Evolutionary conservation across 1,140 invertebrate genomes (phyloP).

Genomic region (Pseudomyrmex concolor): DNA sequence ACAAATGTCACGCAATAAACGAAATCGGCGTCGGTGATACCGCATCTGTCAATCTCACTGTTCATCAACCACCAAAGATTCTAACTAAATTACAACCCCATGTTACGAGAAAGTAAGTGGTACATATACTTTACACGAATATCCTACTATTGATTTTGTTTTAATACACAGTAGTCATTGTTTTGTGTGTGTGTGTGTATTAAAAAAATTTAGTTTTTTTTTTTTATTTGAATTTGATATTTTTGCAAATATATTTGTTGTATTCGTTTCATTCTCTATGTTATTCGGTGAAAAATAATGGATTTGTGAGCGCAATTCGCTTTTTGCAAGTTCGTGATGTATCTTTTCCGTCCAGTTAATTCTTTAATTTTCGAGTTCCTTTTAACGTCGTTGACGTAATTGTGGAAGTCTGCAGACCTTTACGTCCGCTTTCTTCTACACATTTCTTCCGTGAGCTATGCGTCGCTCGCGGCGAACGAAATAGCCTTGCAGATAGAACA

Average conservation of each 20-base stretch:
- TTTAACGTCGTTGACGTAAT: constrained; percentile 15
- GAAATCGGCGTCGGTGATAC: constrained; percentile 94
- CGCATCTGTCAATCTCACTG: constrained; percentile 92
- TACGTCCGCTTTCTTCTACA: constrained; percentile 26
- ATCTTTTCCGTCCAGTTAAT: constrained; percentile 11
- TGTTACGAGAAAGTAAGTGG: constrained; percentile 88
- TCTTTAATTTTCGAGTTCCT: constrained; percentile 33
- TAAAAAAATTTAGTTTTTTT: not conserved
- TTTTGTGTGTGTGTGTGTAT: too few relatives aligned
- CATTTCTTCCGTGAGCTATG: constrained; percentile 14
- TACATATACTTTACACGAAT: not conserved
- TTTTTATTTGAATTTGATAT: not conserved
- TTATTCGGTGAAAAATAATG: not conserved
- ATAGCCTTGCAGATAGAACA: not conserved
- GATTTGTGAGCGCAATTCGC: constrained; percentile 3
- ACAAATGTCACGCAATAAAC: constrained; percentile 95
- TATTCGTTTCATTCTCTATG: not conserved
- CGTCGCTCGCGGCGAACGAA: not conserved
- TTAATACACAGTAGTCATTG: too few relatives aligned
- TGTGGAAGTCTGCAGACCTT: constrained; percentile 28
- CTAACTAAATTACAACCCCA: constrained; percentile 93
- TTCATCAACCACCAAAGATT: constrained; percentile 94
- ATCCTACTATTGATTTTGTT: not conserved
- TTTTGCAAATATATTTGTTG: not conserved
- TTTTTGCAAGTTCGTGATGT: not conserved